Base-by-base conservation (phyloP, 2,797 vertebrate species). In the Cercopithecus mitis region DNA sequence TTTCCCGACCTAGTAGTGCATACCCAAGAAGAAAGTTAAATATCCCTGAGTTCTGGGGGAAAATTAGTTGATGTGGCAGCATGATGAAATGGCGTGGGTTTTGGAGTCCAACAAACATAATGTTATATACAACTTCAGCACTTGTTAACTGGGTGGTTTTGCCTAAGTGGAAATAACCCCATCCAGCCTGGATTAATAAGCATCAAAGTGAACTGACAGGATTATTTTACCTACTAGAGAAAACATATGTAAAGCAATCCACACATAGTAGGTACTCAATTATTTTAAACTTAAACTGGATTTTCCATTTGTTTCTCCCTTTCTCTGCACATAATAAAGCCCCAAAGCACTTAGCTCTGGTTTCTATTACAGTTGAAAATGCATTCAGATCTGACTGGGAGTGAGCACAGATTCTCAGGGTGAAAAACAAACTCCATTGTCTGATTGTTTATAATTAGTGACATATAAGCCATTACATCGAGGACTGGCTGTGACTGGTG, bases 341-440 rank as follows among this genome's bases (percentile, higher is more conserved):
- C 39, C 15, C 61, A 39, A 39, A 85, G 83, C 57, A 7, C 87
- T 93, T 27, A 88, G 77, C 27, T 86, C 92, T 97, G 97, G 94
- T 98, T 98, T 94, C 94, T 72, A 93, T 96, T 97, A 95, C n/a
- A 39, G 45, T 13, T 88, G 85, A 90, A 96, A 96, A 95, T 93
- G 88, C 91, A 92, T 97, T 97, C 94, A 89, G 72, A 81, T 83
- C 86, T 64, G 87, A 90, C 79, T 52, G 90, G 92, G 91, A 97
- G 83, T 0, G 1, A 94, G 92, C 50, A 72, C 87, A 84, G 88
- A 87, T 94, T 97, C 96, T 96, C 84, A 79, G 90, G 81, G 93
- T 55, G 24, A 94, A 96, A 97, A 97, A 96, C 97, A 97, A 97
- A 95, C 92, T 81, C 97, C 95, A 96, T 97, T 97, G 98, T 97